Percentiles rank a stretch among this genome's conserved stretches.
These are phyloP conservation scores for Lucilia sericata DNA, from an alignment of 1,140 invertebrate genomes.

Conservation along the genomic window DNA sequence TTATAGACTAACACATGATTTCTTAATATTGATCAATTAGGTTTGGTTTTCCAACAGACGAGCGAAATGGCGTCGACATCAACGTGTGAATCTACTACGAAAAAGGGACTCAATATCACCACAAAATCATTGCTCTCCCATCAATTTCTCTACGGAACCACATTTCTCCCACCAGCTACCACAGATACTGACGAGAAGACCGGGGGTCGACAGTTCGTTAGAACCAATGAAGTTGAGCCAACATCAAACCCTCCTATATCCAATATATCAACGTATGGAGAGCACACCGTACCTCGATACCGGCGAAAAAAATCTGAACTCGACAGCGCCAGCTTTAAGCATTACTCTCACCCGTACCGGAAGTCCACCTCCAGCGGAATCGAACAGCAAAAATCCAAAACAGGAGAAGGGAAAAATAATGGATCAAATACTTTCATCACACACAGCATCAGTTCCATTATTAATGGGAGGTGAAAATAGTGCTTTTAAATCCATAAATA, in stretches of 20 bases:
- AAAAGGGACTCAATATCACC: slow-evolving; percentile 72
- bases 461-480: slow-evolving; percentile 88
- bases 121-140: slow-evolving; percentile 54
- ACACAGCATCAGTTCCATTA: slow-evolving; percentile 69
- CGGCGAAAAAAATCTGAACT: slow-evolving; percentile 49
- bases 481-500: slow-evolving; percentile 72
- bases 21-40: slow-evolving; percentile 74
- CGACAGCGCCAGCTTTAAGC: slow-evolving; percentile 45
- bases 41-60: slow-evolving; percentile 99
- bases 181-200: not conserved
- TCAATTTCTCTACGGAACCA: not conserved
- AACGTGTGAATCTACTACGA: slow-evolving; percentile 92
- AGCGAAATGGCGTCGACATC: slow-evolving; percentile 96
- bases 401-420: slow-evolving; percentile 23
- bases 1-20: slow-evolving; percentile 67
- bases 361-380: slow-evolving; percentile 53
- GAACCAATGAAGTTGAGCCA: slow-evolving; percentile 60
- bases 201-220: slow-evolving; percentile 22
- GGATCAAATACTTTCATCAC: slow-evolving; percentile 51
- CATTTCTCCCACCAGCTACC: slow-evolving; percentile 1
- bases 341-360: slow-evolving; percentile 42
- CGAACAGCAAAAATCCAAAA: not conserved
- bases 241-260: slow-evolving; percentile 19
- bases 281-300: slow-evolving; percentile 5
- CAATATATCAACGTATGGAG: not conserved